Evolutionary conservation across 2,113 vertebrate genomes (phyloP).

Genomic region (Saimiri boliviensis): DNA sequence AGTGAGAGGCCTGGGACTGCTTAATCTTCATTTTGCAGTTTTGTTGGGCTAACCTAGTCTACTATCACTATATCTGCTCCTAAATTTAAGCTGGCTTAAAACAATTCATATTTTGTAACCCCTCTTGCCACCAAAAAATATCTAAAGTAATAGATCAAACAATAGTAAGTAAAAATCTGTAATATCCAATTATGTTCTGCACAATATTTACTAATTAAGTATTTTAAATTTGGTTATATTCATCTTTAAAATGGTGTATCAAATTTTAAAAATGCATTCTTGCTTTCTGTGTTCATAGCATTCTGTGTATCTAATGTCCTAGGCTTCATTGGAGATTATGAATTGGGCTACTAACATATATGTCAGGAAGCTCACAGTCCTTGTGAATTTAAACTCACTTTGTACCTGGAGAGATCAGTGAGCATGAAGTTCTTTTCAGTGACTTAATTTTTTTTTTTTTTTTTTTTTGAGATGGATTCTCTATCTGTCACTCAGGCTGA

Average conservation of each 20-base stretch:
- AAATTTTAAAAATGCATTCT: neutral
- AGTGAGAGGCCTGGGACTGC: neutral
- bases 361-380: neutral
- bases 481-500: no score
- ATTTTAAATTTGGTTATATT: neutral
- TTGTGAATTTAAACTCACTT: neutral
- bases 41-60: neutral
- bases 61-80: no score
- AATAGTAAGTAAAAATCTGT: neutral
- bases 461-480: no score
- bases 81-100: neutral
- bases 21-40: neutral
- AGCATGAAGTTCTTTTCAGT: neutral
- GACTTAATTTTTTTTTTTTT: neutral
- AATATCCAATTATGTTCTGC: neutral
- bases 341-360: neutral
- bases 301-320: neutral
- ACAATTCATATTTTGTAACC: neutral
- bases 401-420: neutral
- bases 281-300: neutral
- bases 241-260: neutral
- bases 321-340: neutral
- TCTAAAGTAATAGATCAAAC: neutral
- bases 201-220: neutral
- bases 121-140: neutral